Conservation (phyloP, 2,797 vertebrate species). For the Trematomus bernacchii region DNA sequence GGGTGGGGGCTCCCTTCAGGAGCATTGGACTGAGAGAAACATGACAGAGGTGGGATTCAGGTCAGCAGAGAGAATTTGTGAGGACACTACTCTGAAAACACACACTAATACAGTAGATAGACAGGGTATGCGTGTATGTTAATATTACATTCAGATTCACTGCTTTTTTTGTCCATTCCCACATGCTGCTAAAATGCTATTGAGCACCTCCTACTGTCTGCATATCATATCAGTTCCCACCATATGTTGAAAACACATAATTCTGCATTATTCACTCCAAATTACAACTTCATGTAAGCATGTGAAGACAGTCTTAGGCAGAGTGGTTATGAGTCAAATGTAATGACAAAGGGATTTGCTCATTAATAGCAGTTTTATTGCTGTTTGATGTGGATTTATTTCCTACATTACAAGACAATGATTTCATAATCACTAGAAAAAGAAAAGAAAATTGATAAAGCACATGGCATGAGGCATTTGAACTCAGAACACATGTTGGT, state of each 20-base stretch:
- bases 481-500: not conserved
- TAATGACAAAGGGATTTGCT: slow-evolving; percentile 21
- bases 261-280: slow-evolving; percentile 14
- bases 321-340: slow-evolving; percentile 7
- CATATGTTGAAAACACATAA: slow-evolving; percentile 21
- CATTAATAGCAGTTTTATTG: slow-evolving; percentile 41
- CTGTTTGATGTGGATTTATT: slow-evolving; percentile 10
- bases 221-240: slow-evolving; percentile 15
- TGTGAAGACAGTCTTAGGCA: not conserved
- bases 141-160: slow-evolving; percentile 19
- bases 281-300: slow-evolving; percentile 2
- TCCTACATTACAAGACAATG: slow-evolving; percentile 6
- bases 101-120: slow-evolving; percentile 21
- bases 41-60: slow-evolving; percentile 34
- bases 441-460: slow-evolving; percentile 10
- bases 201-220: slow-evolving; percentile 7
- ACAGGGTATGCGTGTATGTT: not conserved
- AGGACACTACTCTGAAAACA: slow-evolving; percentile 7
- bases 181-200: slow-evolving; percentile 6
- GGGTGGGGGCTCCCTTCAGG: slow-evolving; percentile 16
- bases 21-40: slow-evolving; percentile 38
- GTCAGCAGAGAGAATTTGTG: slow-evolving; percentile 10
- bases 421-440: slow-evolving; percentile 8
- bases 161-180: slow-evolving; percentile 7
- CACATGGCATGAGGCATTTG: not conserved